phyloP scores from a whole-genome alignment of 2,797 vertebrate genomes.

The Tinamus major region DNA sequence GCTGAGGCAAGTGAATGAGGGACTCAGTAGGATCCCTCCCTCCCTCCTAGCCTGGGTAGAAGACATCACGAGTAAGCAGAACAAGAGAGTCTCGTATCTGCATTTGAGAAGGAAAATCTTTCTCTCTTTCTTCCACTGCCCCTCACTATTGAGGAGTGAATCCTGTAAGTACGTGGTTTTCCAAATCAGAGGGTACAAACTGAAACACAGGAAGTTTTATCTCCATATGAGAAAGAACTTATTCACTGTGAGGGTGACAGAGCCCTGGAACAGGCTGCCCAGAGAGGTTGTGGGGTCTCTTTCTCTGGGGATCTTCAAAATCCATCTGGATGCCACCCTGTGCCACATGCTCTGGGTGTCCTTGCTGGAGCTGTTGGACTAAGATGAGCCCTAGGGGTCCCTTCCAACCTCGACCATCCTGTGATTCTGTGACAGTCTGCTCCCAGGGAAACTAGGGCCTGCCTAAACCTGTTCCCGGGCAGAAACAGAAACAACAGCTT shows the following conservation, averaged over 20 bases:
- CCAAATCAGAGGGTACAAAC: not conserved
- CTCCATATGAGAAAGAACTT: too few species aligned
- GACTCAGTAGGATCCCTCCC: not conserved
- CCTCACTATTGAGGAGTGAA: accelerated
- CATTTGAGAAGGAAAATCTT: not conserved
- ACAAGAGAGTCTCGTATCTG: accelerated
- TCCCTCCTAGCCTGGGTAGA: not conserved
- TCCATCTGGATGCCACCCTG: too few species aligned
- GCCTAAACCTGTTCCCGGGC: not conserved
- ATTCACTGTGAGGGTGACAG: too few species aligned
- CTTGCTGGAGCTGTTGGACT: too few species aligned
- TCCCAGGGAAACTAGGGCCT: not conserved
- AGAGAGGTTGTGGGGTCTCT: too few species aligned
- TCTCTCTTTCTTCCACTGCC: not conserved
- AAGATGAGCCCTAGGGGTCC: too few species aligned
- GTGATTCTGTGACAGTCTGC: not conserved
- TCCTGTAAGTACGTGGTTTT: not conserved
- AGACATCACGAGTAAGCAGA: not conserved
- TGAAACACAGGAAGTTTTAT: too few species aligned
- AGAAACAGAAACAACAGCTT: not conserved
- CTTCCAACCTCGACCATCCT: too few species aligned
- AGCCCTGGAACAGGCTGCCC: too few species aligned
- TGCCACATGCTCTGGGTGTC: too few species aligned
- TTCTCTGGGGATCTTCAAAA: too few species aligned
- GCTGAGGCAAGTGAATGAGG: not conserved